phyloP scores from a whole-genome alignment of 2,797 vertebrate genomes.

The Phalanger gymnotis region DNA sequence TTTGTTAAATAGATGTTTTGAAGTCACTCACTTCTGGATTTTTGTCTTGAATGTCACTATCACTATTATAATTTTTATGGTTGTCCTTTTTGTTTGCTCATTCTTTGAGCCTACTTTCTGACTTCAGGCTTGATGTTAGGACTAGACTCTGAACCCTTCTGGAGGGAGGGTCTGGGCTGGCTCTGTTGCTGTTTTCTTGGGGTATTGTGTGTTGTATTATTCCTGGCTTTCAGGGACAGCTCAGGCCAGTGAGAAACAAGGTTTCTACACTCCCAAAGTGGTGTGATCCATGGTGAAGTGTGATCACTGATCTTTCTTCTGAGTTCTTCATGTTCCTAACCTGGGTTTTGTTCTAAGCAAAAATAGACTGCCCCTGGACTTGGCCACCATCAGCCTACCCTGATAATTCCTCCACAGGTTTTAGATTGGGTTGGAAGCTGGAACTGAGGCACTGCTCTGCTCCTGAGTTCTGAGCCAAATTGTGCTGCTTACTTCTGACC shows the following conservation, averaged over 20 bases:
- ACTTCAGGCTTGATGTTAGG: not conserved
- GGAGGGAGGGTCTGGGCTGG: not conserved
- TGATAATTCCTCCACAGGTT: not conserved
- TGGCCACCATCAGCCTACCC: not conserved
- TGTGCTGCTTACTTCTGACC: too few species aligned
- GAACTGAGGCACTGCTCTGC: not conserved
- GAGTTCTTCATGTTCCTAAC: not conserved
- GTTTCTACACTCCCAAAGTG: not conserved
- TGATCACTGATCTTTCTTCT: not conserved
- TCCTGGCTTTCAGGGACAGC: not conserved
- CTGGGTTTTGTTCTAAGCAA: not conserved
- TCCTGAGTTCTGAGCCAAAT: not conserved
- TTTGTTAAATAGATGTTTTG: not conserved
- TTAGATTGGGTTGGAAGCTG: not conserved
- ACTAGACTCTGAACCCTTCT: not conserved
- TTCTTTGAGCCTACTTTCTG: not conserved
- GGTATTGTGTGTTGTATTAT: not conserved
- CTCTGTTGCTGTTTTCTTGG: not conserved
- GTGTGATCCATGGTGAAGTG: not conserved
- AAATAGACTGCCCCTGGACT: not conserved
- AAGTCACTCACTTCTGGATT: not conserved
- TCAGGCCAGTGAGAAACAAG: not conserved
- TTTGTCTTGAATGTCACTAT: not conserved
- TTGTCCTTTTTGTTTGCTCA: not conserved
- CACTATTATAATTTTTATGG: not conserved